Base-by-base conservation (phyloP, 2,888 invertebrate species). In the Tribolium freemani region DNA sequence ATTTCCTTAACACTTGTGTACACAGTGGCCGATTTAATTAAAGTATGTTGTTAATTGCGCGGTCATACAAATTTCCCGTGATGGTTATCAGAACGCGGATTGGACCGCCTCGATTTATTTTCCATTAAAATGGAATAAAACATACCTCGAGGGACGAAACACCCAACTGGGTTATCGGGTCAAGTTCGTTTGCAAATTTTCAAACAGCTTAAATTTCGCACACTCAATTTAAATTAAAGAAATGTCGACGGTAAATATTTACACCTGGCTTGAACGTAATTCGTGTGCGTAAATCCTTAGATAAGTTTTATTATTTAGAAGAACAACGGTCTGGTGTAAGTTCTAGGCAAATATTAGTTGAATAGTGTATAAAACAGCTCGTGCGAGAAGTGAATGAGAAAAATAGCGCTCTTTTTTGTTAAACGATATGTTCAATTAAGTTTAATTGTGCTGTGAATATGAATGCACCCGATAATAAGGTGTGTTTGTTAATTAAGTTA, bases 311-410 rank as follows among this genome's bases (percentile, higher is more conserved):
- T 53, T 38, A 26, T 53, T 51, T 51, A 66, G 57, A 26, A 45
- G 48, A 72, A 61, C 50, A 66, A 71, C 71, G 44, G 72, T 56
- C 69, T 68, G 45, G 58, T 61, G 71, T 71, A 67, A 67, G 60
- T 71, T 71, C 60, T 67, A 60, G 67, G 67, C 31, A 71, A 71
- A 71, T 71, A 71, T 71, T 71, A 20, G 51, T 26, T n/a, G 5
- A 11, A 9, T 10, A 31, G 16, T 60, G 38, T 58, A 16, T 16
- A 66, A 58, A 58, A 50, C 44, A 44, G 31, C 46, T 38, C 38
- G n/a, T 16, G 16, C 16, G 16, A 16, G 54, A 16, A 64, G 50
- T 64, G 44, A 11, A 9, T 63, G 44, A 16, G 48, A 16, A 13
- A 38, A 13, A 5, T 46, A 51, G 3, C 4, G 51, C n/a, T 38